Conservation (phyloP, 1,140 invertebrate species). For the Drosophila orena region DNA sequence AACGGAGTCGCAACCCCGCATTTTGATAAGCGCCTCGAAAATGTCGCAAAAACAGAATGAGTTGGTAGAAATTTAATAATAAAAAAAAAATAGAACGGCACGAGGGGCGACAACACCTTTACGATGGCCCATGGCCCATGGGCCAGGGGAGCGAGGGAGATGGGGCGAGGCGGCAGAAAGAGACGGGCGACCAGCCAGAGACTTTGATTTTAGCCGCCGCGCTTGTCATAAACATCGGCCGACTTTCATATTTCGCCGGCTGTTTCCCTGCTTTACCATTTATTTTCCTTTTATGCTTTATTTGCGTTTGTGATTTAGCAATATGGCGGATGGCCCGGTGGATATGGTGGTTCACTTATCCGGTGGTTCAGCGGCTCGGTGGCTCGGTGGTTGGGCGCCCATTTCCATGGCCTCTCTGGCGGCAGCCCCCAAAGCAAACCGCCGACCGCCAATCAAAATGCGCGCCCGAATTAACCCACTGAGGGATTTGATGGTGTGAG, state of each 20-base stretch:
- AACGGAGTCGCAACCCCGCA: constrained; percentile 46
- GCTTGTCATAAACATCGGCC: constrained; percentile 71
- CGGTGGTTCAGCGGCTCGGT: constrained; percentile 11
- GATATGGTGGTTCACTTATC: constrained; percentile 31
- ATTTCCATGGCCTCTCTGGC: constrained; percentile 21
- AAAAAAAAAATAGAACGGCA: constrained; percentile 40
- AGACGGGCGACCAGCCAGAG: constrained; percentile 35
- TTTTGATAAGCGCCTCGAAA: constrained; percentile 64
- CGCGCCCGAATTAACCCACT: constrained; percentile 19
- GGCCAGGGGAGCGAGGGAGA: not conserved
- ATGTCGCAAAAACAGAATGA: constrained; percentile 72
- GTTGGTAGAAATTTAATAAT: constrained; percentile 63
- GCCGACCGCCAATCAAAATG: constrained; percentile 44
- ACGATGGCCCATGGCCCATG: constrained; percentile 3
- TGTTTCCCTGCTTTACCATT: constrained; percentile 61
- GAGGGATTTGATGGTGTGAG: constrained; percentile 1
- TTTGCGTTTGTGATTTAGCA: constrained; percentile 81
- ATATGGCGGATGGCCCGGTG: constrained; percentile 58
- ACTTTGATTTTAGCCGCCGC: constrained; percentile 80
- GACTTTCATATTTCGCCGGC: constrained; percentile 79
- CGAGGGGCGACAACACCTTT: constrained; percentile 31
- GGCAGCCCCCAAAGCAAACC: constrained; percentile 44
- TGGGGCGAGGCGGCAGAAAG: not conserved
- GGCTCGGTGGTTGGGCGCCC: constrained; percentile 15
- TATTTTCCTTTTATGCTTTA: constrained; percentile 68